These are phyloP conservation scores for Okamejei kenojei DNA, from an alignment of 2,797 vertebrate species.

Conservation along the genomic window DNA sequence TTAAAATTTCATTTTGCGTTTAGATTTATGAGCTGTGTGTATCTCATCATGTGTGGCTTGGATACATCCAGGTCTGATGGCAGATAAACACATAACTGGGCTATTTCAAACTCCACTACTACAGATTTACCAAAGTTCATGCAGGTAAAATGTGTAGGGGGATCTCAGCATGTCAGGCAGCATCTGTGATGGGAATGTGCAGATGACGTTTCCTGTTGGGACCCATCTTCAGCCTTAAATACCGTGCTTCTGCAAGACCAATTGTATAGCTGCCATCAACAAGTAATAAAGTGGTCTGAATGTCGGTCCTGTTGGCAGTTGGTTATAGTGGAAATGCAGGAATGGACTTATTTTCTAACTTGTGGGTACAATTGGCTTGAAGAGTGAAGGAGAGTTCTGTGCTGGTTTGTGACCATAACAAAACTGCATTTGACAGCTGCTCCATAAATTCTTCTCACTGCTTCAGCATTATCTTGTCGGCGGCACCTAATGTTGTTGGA, in stretches of 20 bases:
- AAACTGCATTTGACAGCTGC: not conserved
- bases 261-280: not conserved
- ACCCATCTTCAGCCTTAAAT: not conserved
- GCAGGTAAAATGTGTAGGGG: too few relatives aligned
- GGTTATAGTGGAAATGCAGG: not conserved
- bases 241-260: not conserved
- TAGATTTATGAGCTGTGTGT: not conserved
- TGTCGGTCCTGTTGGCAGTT: not conserved
- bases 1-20: not conserved
- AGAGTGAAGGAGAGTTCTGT: not conserved
- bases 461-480: not conserved
- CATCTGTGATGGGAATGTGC: too few relatives aligned
- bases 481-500: not conserved
- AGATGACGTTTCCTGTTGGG: too few relatives aligned
- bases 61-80: not conserved
- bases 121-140: too few relatives aligned
- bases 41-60: not conserved
- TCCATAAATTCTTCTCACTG: too few relatives aligned
- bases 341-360: not conserved
- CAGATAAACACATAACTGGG: too few relatives aligned
- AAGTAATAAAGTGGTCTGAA: not conserved
- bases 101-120: too few relatives aligned
- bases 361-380: not conserved
- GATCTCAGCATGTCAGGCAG: too few relatives aligned
- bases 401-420: not conserved